Base-by-base conservation (phyloP, 92 coral and sea anemone species). In the Zoanthus gigantus region DNA sequence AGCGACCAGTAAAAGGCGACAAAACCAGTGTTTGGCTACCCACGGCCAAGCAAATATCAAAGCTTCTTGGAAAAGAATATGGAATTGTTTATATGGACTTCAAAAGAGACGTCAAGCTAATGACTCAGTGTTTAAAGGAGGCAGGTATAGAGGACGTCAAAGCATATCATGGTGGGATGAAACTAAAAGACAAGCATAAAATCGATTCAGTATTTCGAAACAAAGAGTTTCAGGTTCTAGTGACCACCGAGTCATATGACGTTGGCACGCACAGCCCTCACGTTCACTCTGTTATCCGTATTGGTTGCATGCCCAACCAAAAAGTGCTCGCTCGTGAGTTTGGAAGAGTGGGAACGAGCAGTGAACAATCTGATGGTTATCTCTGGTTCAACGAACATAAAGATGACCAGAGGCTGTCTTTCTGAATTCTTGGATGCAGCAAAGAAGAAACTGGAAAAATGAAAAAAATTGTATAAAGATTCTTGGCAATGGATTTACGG, bases 301-400 rank as follows among this genome's bases (percentile, higher is more conserved):
- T 17, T 17, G 93, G 93, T 12, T 90, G 95, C 75, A 93, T 93
- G 92, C 45, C 84, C 34, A 93, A 93, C n/a, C 87, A 74, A 0
- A 74, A 91, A 15, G 92, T 93, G 30, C 37, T 90, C 12, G 72
- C 88, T 53, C 93, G 90, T 68, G 90, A 90, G 72, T 87, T 88
- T 76, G 95, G 95, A 16, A 87, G 92, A 77, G 95, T 92, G 58
- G 93, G 93, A 37, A 68, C 90, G 54, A 67, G 86, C 68, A 90
- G 92, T 12, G 78, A 85, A 29, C 71, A 18, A 79, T 81, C 92
- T 37, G 89, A 84, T 57, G 88, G 96, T 12, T 60, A 76, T 65
- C 72, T 89, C 17, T 72, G 53, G 28, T 60, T 89, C 28, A 91
- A 89, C 65, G 90, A 93, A 80, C 13, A 74, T 42, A 88, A 85